Evolutionary conservation across 2,888 invertebrate species (phyloP).

Genomic region (Drosophila birchii): DNA sequence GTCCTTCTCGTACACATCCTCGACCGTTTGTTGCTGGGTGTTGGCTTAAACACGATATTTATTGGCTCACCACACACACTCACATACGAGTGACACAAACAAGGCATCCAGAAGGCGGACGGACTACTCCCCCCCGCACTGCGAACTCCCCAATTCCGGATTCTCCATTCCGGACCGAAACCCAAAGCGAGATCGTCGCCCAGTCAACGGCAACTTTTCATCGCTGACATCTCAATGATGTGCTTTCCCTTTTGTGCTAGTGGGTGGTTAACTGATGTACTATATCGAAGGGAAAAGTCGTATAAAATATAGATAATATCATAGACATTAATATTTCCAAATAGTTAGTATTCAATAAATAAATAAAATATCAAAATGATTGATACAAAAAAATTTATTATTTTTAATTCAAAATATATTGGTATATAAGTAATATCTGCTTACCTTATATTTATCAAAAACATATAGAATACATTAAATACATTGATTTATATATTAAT

Average conservation of each 20-base stretch:
- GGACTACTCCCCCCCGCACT: neutral
- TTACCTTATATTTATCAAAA: too few relatives aligned
- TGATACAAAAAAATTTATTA: too few relatives aligned
- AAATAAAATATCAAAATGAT: neutral
- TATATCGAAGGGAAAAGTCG: neutral
- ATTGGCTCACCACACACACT: slow-evolving; percentile 70
- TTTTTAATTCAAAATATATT: too few relatives aligned
- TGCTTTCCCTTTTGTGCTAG: slow-evolving; percentile 14
- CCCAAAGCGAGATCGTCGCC: slow-evolving; percentile 32
- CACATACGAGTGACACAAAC: slow-evolving; percentile 17
- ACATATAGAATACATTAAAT: too few relatives aligned
- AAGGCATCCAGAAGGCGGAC: slow-evolving; percentile 3
- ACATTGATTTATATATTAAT: too few relatives aligned
- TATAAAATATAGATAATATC: neutral
- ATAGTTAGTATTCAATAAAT: neutral
- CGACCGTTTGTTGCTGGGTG: slow-evolving; percentile 66
- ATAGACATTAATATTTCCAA: neutral
- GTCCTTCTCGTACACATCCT: slow-evolving; percentile 54
- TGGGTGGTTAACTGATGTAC: slow-evolving; percentile 6
- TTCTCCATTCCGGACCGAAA: neutral
- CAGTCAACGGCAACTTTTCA: slow-evolving; percentile 68
- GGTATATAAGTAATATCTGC: too few relatives aligned
- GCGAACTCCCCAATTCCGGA: slow-evolving; percentile 1
- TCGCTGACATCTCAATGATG: slow-evolving; percentile 77
- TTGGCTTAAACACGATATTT: slow-evolving; percentile 80